Percentiles rank a stretch among this genome's conserved stretches.
Conservation (phyloP, 2,113 vertebrate genomes). For the Plectropomus leopardus region DNA sequence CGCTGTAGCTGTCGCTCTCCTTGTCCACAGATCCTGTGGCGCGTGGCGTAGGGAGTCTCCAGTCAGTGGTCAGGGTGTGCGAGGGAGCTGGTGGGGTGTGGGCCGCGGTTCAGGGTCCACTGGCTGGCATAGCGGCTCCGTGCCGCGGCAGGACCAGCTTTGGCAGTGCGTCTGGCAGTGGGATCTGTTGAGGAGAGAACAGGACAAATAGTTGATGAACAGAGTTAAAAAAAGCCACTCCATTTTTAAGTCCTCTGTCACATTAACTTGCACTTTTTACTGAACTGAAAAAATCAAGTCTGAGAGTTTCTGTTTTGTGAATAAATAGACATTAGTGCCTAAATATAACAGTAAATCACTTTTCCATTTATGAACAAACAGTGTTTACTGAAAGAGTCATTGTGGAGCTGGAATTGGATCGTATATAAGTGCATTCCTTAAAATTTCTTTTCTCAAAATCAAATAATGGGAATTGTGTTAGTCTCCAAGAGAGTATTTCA, state of each 20-base stretch:
- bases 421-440: background rate
- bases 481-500: background rate
- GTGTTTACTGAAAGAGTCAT: background rate
- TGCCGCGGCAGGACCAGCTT: slow-evolving; percentile 92
- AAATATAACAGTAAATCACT: slow-evolving; percentile 1
- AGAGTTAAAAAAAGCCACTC: background rate
- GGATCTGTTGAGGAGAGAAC: slow-evolving; percentile 86
- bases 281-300: background rate
- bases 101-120: slow-evolving; percentile 98
- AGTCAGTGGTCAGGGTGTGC: slow-evolving; percentile 97
- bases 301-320: background rate
- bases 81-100: slow-evolving; percentile 96
- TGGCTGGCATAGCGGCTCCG: slow-evolving; percentile 97
- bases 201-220: background rate
- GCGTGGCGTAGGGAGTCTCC: slow-evolving; percentile 95
- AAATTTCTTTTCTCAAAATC: slow-evolving; percentile 5
- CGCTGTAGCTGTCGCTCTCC: slow-evolving; percentile 99
- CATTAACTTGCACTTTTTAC: background rate
- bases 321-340: slow-evolving; percentile 4
- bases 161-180: slow-evolving; percentile 96
- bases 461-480: background rate
- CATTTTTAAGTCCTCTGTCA: background rate
- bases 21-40: slow-evolving; percentile 97
- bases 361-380: background rate
- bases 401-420: background rate